Base-by-base conservation (phyloP, 37 sponge, comb jelly and placozoan genomes). In the Ianthella basta region DNA sequence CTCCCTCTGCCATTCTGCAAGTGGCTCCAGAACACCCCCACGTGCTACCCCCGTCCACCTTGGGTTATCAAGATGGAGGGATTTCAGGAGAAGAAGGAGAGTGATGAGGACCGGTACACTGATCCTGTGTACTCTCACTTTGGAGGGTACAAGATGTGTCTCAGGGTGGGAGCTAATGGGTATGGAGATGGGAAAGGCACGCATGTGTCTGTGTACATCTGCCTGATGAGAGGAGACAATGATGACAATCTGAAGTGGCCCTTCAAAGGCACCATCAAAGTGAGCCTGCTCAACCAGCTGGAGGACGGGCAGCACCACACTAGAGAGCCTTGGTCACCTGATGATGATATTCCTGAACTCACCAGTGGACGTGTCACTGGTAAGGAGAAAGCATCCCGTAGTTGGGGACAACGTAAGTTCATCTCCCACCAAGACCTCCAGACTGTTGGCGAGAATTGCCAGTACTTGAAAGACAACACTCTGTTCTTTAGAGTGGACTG, bases 241-340 rank as follows among this genome's bases (percentile, higher is more conserved):
- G 90, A 89, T 41, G 75, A 85, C 40, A 3, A 36, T 0, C 77
- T 89, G 38, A 65, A 81, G 35, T 89, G 85, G 85, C 90, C 90
- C 2, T 84, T 89, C 44, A 66, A 50, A 54, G 90, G 82, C 30
- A 75, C 59, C 38, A 75, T 89, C 35, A 74, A 74, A 29, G 55
- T 89, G 10, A 86, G 60, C 81, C 73, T 89, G 29, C 82, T 85
- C 59, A 89, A 89, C 81, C 86, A 85, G 41, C 61, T 89, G 24
- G 61, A 25, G 0, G 90, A 89, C 44, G 20, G 36, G 27, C 35
- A 82, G 29, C 90, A 85, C 35, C 83, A 64, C 66, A 64, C 23
- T 30, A 16, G n/a, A 64, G 66, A 64, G 27, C 66, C 23, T 24
- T 64, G 66, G 66, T 21, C 14, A 21, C 66, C 66, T 16, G 66